These are phyloP conservation scores for Pocota personata DNA, from an alignment of 2,888 invertebrate genomes.

Conservation along the genomic window DNA sequence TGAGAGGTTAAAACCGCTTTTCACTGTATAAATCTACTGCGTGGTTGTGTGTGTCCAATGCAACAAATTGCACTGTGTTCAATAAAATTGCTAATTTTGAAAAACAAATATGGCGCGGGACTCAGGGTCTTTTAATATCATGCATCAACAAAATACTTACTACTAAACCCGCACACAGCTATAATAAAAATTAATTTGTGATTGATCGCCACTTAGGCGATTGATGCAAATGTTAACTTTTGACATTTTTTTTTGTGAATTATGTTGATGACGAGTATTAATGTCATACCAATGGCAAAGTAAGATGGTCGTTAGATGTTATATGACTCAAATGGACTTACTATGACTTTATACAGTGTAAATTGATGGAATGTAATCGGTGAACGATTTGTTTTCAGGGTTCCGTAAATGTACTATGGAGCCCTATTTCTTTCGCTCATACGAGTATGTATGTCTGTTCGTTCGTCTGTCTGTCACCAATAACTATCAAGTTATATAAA, in stretches of 20 bases:
- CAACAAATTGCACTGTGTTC: constrained; percentile 53
- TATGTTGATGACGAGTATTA: constrained; percentile 13
- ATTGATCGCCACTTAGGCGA: constrained; percentile 43
- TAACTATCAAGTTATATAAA: too few species aligned
- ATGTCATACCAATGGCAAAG: constrained; percentile 12
- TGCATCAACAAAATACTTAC: constrained; percentile 6
- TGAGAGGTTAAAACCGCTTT: constrained; percentile 31
- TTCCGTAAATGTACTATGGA: too few species aligned
- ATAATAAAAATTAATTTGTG: constrained; percentile 56
- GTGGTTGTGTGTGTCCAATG: constrained; percentile 33
- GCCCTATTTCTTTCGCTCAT: too few species aligned
- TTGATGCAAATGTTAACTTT: constrained; percentile 36
- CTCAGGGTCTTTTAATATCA: constrained; percentile 48
- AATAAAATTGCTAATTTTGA: constrained; percentile 55
- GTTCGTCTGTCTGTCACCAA: too few species aligned
- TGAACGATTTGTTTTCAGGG: too few species aligned
- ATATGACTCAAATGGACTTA: constrained; percentile 21
- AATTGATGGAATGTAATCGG: not conserved
- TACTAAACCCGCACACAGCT: not conserved
- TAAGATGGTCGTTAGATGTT: constrained; percentile 6
- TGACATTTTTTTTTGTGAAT: constrained; percentile 3
- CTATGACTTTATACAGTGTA: not conserved
- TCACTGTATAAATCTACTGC: not conserved
- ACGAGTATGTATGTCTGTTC: too few species aligned
- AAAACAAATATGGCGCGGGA: constrained; percentile 59